Evolutionary conservation across 2,888 invertebrate species (phyloP), one percentile per base, ranked within the genome.

Genomic region (Timema cristinae): DNA sequence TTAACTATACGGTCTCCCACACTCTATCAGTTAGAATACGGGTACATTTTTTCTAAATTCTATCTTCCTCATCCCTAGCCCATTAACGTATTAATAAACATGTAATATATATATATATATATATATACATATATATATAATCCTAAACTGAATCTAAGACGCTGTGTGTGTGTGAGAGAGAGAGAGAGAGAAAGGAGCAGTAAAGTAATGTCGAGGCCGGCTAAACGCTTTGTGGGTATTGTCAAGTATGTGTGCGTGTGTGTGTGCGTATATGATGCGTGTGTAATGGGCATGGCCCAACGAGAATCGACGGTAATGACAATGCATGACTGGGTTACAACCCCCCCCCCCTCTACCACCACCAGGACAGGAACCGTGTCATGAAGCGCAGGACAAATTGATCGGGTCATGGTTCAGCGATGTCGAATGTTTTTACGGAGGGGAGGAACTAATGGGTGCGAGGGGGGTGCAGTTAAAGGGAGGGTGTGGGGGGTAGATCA

Each of bases 261-360:
- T 32, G 32, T 32, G 11, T 16, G 32, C 13, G 63, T 63, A 16
- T 63, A 63, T 63, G 63, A 32, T 63, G 63, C 63, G 63, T 63
- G 32, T 48, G 63, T 63, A 63, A 63, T 63, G 63, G 63, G 10
- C 63, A 63, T 63, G 63, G 63, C 32, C 63, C 63, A 63, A 32
- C 32, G 63, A 63, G 63, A 32, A 63, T 63, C 16, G 63, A 32
- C 47, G 63, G 8, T 63, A 63, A 63, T 32, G 63, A 63, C 63
- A 63, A 32, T 16, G 63, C 63, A 9, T 48, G 16, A 63, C 63
- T 32, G 63, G 63, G 56, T 32, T 16, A 32, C 63, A 32, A 47
- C 10, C 54, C n/a, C 11, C 54, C 1, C 11, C 54, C 54, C 54
- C 54, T 4, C 2, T 4, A n/a, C 11, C 11, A 48, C 48, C 10